Base-by-base conservation (phyloP, 2,797 vertebrate genomes). In the Anabas testudineus region DNA sequence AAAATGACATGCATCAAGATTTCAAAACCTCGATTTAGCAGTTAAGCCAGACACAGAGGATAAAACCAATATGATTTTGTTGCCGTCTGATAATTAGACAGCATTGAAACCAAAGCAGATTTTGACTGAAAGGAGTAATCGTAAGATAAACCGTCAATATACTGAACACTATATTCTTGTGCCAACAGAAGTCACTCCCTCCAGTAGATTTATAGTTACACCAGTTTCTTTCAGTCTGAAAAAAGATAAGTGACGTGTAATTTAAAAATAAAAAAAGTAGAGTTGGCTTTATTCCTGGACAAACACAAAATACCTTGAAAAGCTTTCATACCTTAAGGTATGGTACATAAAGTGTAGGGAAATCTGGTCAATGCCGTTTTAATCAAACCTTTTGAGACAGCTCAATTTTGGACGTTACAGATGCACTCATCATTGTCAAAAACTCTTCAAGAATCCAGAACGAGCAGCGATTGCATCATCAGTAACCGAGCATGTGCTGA, bases 401-500 rank as follows among this genome's bases (percentile, higher is more conserved):
- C 63, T 62, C 13, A 74, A 67, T 77, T 74, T 39, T 56, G 53
- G 47, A 68, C 21, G 3, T 49, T 71, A 58, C 45, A 73, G 62
- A 76, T 64, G 53, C 74, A 82, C 43, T 71, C 53, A 45, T 84
- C 71, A 61, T 63, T 78, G 68, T 85, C 64, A 76, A 54, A 57
- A 51, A 74, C 52, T 63, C 72, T 78, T 84, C 75, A 81, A 64
- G 66, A 78, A 85, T 71, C 79, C 64, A 67, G 71, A 77, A 84
- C 7, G 53, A 77, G 71, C 74, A 62, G 77, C 81, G 84, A 84
- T 78, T 82, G 69, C 87, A 77, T 68, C 86, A 87, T 91, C 89
- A 87, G 86, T 88, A 78, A 82, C 77, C 78, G 84, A 89, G 86
- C 71, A 37, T 66, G 81, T 70, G 71, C 88, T 90, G 90, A 91